Base-by-base conservation (phyloP, 2,888 invertebrate genomes). In the Drosophila mercatorum region DNA sequence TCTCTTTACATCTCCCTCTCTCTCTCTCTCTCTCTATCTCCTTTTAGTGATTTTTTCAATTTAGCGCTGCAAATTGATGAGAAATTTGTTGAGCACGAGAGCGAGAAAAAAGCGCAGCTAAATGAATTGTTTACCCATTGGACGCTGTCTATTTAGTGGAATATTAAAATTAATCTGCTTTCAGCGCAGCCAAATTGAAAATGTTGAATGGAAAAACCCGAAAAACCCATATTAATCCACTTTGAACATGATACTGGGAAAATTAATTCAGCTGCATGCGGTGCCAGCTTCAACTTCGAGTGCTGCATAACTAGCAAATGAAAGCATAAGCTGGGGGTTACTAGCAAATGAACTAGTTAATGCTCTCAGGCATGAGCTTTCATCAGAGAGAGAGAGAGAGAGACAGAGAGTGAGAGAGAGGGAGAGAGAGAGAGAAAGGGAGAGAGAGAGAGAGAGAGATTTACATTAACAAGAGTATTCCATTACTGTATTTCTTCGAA, bases 11-110 rank as follows among this genome's bases (percentile, higher is more conserved):
- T 44, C 11, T 34, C 46, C 26, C 26, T 55, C 66, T 49, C 44
- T 49, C 44, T 56, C 43, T 41, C n/a, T 59, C 28, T 34, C 3
- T 36, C 2, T 22, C 22, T 22, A 1, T 22, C 22, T 22, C 22
- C 22, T 22, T 22, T 22, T 22, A 22, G 22, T 22, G 22, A 22
- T 28, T 17, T 63, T 75, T 75, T 66, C 71, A 85, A 82, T 80
- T 85, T 76, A 59, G 47, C 66, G 68, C 60, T 71, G 63, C 68
- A 84, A 82, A 87, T 89, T 88, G 82, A 88, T 84, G 66, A 78
- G 60, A 84, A 81, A 75, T 75, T 78, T 75, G 43, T 59, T 10
- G 36, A 41, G 44, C n/a, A 38, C 44, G 7, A 57, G 14, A 55
- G 31, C 38, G 22, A 40, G 31, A 38, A n/a, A 40, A 47, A 5